A percentile compares a stretch with the other conserved stretches of the same genome.
Evolutionary conservation across 2,888 invertebrate genomes (phyloP).

Genomic region (Euspilapteryx auroguttella): DNA sequence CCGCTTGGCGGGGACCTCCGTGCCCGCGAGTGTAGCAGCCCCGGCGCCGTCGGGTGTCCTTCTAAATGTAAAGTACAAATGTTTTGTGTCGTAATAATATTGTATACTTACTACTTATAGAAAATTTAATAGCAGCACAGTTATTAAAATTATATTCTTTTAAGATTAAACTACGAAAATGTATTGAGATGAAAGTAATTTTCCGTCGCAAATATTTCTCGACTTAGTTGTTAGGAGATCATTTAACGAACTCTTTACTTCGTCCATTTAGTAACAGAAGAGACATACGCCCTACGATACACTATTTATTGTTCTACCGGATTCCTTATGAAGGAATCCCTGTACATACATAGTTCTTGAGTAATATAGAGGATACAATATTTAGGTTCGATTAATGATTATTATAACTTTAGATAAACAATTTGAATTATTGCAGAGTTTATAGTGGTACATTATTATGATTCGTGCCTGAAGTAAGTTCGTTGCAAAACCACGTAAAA

Average conservation of each 20-base stretch:
- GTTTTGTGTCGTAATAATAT: conserved; percentile 58
- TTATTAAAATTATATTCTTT: conserved; percentile 48
- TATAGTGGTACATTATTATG: no score
- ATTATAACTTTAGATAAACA: conserved; percentile 23
- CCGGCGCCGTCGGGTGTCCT: conserved; percentile 5
- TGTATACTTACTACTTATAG: conserved; percentile 49
- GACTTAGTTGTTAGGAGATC: conserved; percentile 46
- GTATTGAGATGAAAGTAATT: conserved; percentile 33
- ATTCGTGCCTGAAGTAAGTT: no score
- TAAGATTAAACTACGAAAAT: conserved; percentile 38
- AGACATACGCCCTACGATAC: conserved; percentile 44
- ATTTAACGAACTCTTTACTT: conserved; percentile 58
- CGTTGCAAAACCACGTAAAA: no score
- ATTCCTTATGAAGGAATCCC: conserved; percentile 45
- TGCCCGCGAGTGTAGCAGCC: no score
- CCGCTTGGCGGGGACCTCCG: no score
- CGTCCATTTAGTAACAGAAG: conserved; percentile 57
- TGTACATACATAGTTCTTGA: conserved; percentile 46
- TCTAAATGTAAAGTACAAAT: conserved; percentile 54
- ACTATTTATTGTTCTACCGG: conserved; percentile 31
- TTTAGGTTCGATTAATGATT: conserved; percentile 40
- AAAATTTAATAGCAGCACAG: conserved; percentile 35
- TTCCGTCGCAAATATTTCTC: conserved; percentile 57
- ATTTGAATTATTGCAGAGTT: conserved; percentile 37
- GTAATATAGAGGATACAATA: conserved; percentile 30